Base-by-base conservation (phyloP, 2,797 vertebrate genomes). In the Acomys russatus region DNA sequence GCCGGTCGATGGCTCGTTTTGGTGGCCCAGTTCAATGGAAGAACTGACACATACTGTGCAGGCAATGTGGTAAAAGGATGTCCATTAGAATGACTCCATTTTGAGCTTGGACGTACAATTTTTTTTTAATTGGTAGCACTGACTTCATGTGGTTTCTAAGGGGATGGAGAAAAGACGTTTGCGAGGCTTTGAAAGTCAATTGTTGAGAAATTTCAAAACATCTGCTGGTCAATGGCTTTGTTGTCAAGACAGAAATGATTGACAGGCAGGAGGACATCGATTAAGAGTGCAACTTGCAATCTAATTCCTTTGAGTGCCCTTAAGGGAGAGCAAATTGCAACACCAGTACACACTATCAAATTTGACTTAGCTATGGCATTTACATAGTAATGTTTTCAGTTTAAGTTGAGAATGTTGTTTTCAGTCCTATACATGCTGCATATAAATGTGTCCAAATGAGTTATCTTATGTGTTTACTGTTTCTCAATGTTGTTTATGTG, bases 361-460 rank as follows among this genome's bases (percentile, higher is more conserved):
- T 95, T 83, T 89, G 74, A 97, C 74, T 97, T 95, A 73, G 80
- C 73, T 95, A 92, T 76, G 79, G 54, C 79, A 96, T 97, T 97
- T 97, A 94, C 96, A 97, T 95, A 94, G 92, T 94, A 97, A 97
- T 97, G 93, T 54, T 92, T 97, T 94, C 66, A 44, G 88, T 96
- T 97, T 97, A 97, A 92, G 82, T 80, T 89, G 96, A 87, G 82
- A 95, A 94, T 97, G 96, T 95, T 97, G 92, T 97, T 97, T 98
- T 94, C 97, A 96, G 59, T 91, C 77, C 71, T 91, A 92, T 97
- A 68, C 63, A 85, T 30, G 83, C 70, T 87, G 95, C 95, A 92
- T 97, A 94, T 97, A 96, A 97, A 97, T 93, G 63, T 97, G 96
- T 94, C 96, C 94, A 92, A 80, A 97, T 97, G 97, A 97, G 91